Evolutionary conservation across 2,113 vertebrate species (phyloP), one percentile per base, ranked within the genome.

Genomic region (Penelope pileata): DNA sequence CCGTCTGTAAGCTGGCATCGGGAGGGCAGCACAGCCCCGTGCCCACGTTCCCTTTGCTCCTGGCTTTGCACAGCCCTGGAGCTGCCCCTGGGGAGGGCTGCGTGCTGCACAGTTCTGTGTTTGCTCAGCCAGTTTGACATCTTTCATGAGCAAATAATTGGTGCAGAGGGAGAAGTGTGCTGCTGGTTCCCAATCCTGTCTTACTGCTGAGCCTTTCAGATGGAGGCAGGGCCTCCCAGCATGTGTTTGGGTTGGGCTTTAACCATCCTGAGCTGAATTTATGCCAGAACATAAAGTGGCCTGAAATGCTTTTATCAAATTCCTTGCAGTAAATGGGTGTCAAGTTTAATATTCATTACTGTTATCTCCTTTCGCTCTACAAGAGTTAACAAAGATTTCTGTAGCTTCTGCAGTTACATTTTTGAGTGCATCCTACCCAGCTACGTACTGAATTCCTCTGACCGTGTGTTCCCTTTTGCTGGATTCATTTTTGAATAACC

Each of bases 231-330:
- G 12, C 9, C 27, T 50, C 50, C 47, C 32, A 8, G 59, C 5
- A 1, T 2, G 1, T 12, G 6, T 0, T 45, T 26, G 14, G 51
- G 22, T 27, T 54, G 10, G 3, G 23, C 38, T 83, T 45, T 27
- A 69, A 72, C 40, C 22, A 4, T 8, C 62, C 59, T 10, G 58
- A 90, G 40, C 40, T 63, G 18, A 53, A 38, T 24, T 83, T 11
- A 10, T 18, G 19, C 11, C 45, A 78, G 68, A 54, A 38, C 16
- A 32, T 0, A 47, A 45, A 40, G 1, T 5, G 17, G 16, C 54
- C 56, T 48, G 88, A 81, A n/a, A 29, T 24, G 43, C 38, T 64
- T 74, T 59, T 70, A 47, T 60, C 24, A 9, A 53, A 60, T 58
- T 16, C 30, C 63, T 72, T 34, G 36, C 36, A 15, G 40, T 83